Percentiles rank a stretch among this genome's conserved stretches.
These are phyloP conservation scores for Thecophora atra DNA, from an alignment of 2,888 invertebrate genomes.

Conservation along the genomic window DNA sequence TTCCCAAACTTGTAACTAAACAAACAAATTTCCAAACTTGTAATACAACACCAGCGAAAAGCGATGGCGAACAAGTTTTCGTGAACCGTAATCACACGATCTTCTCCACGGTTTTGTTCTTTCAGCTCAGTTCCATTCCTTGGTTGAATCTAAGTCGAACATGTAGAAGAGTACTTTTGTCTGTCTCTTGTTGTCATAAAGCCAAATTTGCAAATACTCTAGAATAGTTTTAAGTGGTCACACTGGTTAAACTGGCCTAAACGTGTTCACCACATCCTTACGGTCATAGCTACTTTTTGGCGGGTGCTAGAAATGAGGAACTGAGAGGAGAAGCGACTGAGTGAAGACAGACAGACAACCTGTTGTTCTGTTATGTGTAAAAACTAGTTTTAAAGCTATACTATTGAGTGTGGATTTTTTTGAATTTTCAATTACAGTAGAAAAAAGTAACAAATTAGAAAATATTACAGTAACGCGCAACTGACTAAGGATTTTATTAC, in stretches of 20 bases:
- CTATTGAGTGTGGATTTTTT: too few relatives aligned
- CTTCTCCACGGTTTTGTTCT: background rate
- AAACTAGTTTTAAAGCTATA: background rate
- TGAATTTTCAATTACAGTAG: too few relatives aligned
- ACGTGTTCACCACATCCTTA: background rate
- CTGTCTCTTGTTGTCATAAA: background rate
- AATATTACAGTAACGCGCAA: too few relatives aligned
- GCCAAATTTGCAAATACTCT: background rate
- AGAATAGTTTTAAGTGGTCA: background rate
- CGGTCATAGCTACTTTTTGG: background rate
- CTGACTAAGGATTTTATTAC: too few relatives aligned
- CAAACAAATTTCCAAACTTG: too few relatives aligned
- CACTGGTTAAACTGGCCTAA: background rate
- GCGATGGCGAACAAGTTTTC: conserved; percentile 50
- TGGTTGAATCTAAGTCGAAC: background rate
- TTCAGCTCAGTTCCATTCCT: background rate
- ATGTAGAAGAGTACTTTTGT: too few relatives aligned
- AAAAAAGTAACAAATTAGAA: too few relatives aligned
- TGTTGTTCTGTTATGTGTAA: background rate
- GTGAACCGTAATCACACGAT: conserved; percentile 16
- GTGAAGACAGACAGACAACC: background rate
- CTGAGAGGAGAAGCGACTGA: background rate
- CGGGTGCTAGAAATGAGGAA: background rate
- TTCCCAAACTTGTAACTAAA: background rate
- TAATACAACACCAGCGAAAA: conserved; percentile 14